Percentiles rank a stretch among this genome's conserved stretches.
Evolutionary conservation across 2,797 vertebrate genomes (phyloP).

Genomic region (Gallinago stenura): DNA sequence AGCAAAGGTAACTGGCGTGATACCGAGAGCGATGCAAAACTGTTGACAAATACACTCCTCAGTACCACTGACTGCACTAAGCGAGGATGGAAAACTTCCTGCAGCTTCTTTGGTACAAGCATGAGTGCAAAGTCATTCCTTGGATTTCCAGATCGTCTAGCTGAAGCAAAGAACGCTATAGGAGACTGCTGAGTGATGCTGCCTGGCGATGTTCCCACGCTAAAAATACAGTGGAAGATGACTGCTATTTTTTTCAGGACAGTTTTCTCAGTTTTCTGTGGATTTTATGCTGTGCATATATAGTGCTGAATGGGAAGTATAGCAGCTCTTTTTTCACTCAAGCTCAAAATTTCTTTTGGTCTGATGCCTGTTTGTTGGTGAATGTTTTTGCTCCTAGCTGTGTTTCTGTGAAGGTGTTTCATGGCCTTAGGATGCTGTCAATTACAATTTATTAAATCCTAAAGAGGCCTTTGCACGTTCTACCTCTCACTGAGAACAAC

Average conservation of each 20-base stretch:
- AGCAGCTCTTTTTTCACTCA: not conserved
- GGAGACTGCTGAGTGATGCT: constrained; percentile 23
- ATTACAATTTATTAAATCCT: not conserved
- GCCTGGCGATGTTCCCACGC: not conserved
- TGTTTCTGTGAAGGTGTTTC: not conserved
- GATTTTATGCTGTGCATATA: not conserved
- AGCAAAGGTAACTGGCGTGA: not conserved
- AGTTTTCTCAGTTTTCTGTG: not conserved
- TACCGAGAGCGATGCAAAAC: not conserved
- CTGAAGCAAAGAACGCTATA: not conserved
- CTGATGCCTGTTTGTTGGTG: not conserved
- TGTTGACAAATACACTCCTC: constrained; percentile 33
- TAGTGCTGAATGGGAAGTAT: not conserved
- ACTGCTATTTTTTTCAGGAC: not conserved
- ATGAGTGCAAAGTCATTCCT: constrained; percentile 16
- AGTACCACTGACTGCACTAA: not conserved
- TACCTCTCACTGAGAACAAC: not conserved
- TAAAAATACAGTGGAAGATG: constrained; percentile 18
- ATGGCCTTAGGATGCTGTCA: not conserved
- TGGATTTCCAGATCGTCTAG: not conserved
- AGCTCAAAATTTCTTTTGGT: not conserved
- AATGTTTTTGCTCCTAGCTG: not conserved
- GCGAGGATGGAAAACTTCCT: constrained; percentile 17
- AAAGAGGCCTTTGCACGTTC: not conserved
- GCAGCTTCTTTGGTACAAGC: not conserved